Conservation (phyloP, 1,140 invertebrate species). For the Fopius arisanus region DNA sequence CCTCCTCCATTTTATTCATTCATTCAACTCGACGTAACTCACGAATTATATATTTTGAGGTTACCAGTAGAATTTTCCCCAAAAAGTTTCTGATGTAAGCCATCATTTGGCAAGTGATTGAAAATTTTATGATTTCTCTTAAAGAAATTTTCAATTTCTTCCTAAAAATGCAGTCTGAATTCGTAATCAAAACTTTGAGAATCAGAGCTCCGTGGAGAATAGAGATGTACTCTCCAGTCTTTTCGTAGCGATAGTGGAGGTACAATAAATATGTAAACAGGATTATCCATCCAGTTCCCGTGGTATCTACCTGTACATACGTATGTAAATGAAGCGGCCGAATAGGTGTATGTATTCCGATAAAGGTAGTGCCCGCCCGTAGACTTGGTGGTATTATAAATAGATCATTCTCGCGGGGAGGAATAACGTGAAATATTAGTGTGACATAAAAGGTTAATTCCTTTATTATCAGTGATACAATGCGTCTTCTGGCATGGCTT, state of each 20-base stretch:
- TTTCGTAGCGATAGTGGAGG: neutral
- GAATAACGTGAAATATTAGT: neutral
- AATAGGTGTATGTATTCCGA: neutral
- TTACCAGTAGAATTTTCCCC: no score
- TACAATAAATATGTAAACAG: constrained; percentile 45
- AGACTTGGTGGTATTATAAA: neutral
- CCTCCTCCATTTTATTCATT: no score
- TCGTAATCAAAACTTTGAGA: neutral
- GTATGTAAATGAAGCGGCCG: constrained; percentile 9
- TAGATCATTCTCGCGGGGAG: neutral
- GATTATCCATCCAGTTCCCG: constrained; percentile 31
- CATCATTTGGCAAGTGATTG: no score
- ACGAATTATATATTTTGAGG: no score
- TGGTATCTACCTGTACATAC: constrained; percentile 14
- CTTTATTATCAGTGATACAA: neutral
- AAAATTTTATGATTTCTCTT: no score
- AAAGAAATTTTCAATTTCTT: no score
- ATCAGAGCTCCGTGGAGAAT: neutral
- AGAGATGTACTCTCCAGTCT: neutral
- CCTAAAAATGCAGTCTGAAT: neutral
- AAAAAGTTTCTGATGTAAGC: no score
- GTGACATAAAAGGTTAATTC: neutral
- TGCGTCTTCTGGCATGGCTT: neutral
- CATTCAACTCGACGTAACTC: no score
- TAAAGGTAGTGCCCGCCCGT: neutral